Evolutionary conservation across 2,888 invertebrate genomes (phyloP).

Genomic region (Chrysolina oricalcia): DNA sequence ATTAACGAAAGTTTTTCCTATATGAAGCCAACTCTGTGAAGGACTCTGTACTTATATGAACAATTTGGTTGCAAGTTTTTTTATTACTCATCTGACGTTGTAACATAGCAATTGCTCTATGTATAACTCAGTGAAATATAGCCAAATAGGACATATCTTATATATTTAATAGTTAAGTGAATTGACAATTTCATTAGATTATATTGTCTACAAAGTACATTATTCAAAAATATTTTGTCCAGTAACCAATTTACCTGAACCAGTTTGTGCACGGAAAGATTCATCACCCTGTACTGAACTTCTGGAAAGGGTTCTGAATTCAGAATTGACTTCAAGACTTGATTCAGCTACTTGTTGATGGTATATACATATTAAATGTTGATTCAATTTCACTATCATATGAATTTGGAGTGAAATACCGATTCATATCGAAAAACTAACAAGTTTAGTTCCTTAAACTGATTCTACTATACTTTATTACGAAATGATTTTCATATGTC

Average conservation of each 20-base stretch:
- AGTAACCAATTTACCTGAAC: not conserved
- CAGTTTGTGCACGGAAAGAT: not conserved
- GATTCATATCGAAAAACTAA: too few species aligned
- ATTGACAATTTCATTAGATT: not conserved
- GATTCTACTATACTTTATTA: too few species aligned
- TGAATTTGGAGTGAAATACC: too few species aligned
- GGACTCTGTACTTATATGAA: too few species aligned
- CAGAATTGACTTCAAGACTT: not conserved
- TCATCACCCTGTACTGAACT: not conserved
- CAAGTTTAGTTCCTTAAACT: too few species aligned
- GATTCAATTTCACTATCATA: too few species aligned
- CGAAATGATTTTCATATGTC: too few species aligned
- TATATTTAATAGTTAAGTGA: not conserved
- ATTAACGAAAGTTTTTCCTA: too few species aligned
- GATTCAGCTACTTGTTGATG: not conserved
- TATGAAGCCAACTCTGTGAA: too few species aligned
- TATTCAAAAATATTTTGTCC: not conserved
- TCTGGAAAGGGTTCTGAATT: not conserved
- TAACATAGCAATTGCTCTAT: not conserved
- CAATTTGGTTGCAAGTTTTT: too few species aligned
- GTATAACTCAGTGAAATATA: not conserved
- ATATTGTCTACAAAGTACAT: not conserved
- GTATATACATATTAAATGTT: not conserved
- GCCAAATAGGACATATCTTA: not conserved
- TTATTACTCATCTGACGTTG: too few species aligned